Percentiles rank a stretch among this genome's conserved stretches.
These are phyloP conservation scores for Bombus pyrosoma DNA, from an alignment of 1,140 invertebrate species.

Conservation along the genomic window DNA sequence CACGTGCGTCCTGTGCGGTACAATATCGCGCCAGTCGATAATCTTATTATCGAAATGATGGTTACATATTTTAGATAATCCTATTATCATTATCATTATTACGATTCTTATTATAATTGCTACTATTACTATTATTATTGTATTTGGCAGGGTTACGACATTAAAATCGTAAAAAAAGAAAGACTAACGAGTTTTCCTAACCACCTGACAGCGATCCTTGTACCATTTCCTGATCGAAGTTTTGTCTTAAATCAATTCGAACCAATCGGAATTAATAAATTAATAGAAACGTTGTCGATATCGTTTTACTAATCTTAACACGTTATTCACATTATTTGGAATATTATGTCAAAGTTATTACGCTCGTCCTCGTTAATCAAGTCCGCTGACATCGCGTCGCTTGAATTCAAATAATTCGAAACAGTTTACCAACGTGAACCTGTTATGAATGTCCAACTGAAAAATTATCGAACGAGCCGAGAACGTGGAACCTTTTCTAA, in stretches of 20 bases:
- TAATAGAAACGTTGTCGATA: too few relatives aligned
- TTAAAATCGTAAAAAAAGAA: constrained; percentile 77
- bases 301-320: too few relatives aligned
- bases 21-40: constrained; percentile 61
- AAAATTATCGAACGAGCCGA: constrained; percentile 19
- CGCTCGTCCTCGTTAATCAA: too few relatives aligned
- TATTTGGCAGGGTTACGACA: constrained; percentile 83
- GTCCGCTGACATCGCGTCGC: too few relatives aligned
- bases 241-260: background rate
- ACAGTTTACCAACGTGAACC: too few relatives aligned
- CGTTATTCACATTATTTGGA: too few relatives aligned
- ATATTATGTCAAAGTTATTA: too few relatives aligned
- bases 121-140: constrained; percentile 82
- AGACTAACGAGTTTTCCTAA: background rate
- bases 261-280: too few relatives aligned
- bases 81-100: constrained; percentile 74
- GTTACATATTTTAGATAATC: constrained; percentile 76
- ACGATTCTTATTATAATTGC: constrained; percentile 76
- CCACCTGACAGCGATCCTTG: background rate
- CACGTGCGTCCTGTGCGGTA: constrained; percentile 44
- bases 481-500: constrained; percentile 8
- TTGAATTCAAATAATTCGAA: too few relatives aligned
- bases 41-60: constrained; percentile 71
- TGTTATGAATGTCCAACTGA: constrained; percentile 5
- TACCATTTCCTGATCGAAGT: background rate